A percentile compares a stretch with the other conserved stretches of the same genome.
Conservation (phyloP, 2,113 vertebrate species). For the Etia nguti region DNA sequence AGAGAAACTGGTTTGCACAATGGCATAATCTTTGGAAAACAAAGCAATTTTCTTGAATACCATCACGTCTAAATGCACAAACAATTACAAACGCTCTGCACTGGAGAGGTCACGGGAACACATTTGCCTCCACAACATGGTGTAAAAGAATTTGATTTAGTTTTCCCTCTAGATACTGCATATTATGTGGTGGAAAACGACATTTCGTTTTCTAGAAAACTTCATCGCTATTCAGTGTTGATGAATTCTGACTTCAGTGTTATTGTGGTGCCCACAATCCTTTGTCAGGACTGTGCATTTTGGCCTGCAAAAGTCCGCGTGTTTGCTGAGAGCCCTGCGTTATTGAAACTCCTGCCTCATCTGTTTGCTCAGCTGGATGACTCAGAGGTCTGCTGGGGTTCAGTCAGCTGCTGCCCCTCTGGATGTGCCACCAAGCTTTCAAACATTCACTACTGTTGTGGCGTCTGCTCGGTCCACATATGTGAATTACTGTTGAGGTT, state of each 20-base stretch:
- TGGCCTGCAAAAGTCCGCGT: neutral
- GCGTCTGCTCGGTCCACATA: neutral
- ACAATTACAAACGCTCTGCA: neutral
- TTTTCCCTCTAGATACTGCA: neutral
- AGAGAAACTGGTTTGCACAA: neutral
- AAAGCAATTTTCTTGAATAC: neutral
- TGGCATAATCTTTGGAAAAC: neutral
- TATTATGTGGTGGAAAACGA: neutral
- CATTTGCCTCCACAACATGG: neutral
- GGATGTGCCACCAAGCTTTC: constrained; percentile 5
- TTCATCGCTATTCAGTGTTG: neutral
- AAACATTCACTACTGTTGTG: neutral
- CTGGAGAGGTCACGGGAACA: neutral
- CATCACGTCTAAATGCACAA: neutral
- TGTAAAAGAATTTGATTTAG: neutral
- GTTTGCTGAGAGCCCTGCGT: constrained; percentile 22
- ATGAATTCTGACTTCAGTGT: neutral
- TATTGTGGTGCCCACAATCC: neutral
- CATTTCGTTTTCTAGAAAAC: neutral
- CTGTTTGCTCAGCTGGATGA: constrained; percentile 61
- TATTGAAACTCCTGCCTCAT: constrained; percentile 14
- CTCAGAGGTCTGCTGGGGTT: constrained; percentile 8
- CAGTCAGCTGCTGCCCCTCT: constrained; percentile 20
- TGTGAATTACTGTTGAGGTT: neutral
- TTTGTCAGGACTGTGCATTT: neutral